Base-by-base conservation (phyloP, 2,797 vertebrate genomes). In the Allobates femoralis region DNA sequence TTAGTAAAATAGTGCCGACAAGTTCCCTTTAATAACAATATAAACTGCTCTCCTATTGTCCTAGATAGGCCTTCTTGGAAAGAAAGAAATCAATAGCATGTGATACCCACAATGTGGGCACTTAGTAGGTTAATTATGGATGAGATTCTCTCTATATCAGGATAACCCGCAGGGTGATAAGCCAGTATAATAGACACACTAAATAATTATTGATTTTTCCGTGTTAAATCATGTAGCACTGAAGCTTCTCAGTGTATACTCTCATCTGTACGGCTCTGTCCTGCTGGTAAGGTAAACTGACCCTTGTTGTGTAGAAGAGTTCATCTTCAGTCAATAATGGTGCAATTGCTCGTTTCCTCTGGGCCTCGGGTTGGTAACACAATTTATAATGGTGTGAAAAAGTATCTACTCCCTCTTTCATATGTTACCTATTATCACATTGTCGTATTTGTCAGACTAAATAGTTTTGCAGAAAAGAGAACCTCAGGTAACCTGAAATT, bases 51-150 rank as follows among this genome's bases (percentile, higher is more conserved):
- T 64, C 58, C 30, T 78, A 55, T 46, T 19, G 3, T 75, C 80
- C 81, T 66, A 76, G 86, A 85, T 81, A 88, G 85, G 79, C 85
- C 56, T 21, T 51, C 69, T 79, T 53, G 0, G 69, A 73, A 15
- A 89, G 75, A 77, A 88, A 87, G 77, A 28, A 37, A 82, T 58
- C 85, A 84, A 46, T 89, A 34, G 58, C 60, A 79, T 83, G 18
- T 37, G 80, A 15, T 73, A 89, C 86, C 82, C 86, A 69, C 79
- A 87, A 73, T 85, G 85, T 78, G 77, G 78, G 80, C 87, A 84
- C 90, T 88, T 86, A 85, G 84, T 81, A 26, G 85, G 79, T 90
- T 87, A 89, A 84, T 90, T 91, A 90, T 86, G 62, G 86, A 91
- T 87, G 85, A 86, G 79, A 74, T 28, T 86, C 88, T 83, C 67